Evolutionary conservation across 2,888 invertebrate genomes (phyloP), one percentile per base, ranked within the genome.

Genomic region (Apodemia zela): DNA sequence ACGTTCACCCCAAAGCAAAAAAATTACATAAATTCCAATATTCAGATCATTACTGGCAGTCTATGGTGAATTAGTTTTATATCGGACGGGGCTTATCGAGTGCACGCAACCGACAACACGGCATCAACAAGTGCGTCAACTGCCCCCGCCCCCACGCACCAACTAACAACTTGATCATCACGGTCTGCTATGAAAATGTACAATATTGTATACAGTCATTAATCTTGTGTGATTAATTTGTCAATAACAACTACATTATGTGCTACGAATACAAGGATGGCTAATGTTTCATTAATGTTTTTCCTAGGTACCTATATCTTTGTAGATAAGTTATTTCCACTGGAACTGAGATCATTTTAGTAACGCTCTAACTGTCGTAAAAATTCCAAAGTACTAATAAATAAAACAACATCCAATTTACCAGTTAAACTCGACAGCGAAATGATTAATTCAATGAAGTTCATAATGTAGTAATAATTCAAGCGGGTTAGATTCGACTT

Each of bases 401-500:
- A 18, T 18, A 18, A 49, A 49, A 49, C 47, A 49, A 49, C 1
- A 49, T 17, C 18, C 10, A 17, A 18, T 17, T 18, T 49, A 18
- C 17, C 18, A 18, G 8, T 15, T 10, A 25, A 21, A 54, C 21
- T 25, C 51, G 51, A 25, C 51, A 54, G 18, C 21, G 13, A 25
- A 54, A 25, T 25, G 11, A 25, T 25, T 8, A 54, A 54, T 21
- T 13, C 21, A 21, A 21, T 25, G 51, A 54, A 18, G 35, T 61
- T 35, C 33, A 29, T 49, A 42, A 15, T 42, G n/a, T 42, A 5
- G 45, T 29, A 54, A 47, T 65, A 63, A 51, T 60, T 42, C 51
- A 54, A n/a, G 42, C 51, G 65, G 61, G 60, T 63, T 59, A 54
- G 38, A 60, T 57, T 62, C 62, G 65, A 61, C 54, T 59, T 60